Percentiles rank a stretch among this genome's conserved stretches.
Evolutionary conservation across 2,113 vertebrate genomes (phyloP).

Genomic region (Corythornis madagascariensis): DNA sequence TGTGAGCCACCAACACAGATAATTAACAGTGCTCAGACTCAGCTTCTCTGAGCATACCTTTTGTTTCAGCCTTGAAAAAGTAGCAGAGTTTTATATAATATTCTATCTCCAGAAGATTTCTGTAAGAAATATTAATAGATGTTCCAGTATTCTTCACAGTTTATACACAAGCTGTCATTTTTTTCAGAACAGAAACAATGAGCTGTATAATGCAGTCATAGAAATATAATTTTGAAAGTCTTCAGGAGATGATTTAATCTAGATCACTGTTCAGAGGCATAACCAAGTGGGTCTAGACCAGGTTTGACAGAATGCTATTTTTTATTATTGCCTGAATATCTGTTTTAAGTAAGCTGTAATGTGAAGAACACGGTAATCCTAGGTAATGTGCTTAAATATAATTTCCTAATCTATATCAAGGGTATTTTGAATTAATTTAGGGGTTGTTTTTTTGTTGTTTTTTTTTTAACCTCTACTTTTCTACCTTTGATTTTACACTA

Average conservation of each 20-base stretch:
- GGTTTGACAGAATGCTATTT: not conserved
- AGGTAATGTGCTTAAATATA: not conserved
- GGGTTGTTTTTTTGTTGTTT: not conserved
- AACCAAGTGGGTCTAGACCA: not conserved
- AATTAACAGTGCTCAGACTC: conserved; percentile 1
- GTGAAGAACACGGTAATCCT: not conserved
- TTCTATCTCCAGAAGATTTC: not conserved
- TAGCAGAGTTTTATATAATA: not conserved
- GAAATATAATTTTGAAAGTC: not conserved
- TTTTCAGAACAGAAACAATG: not conserved
- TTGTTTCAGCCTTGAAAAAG: not conserved
- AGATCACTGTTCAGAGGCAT: not conserved
- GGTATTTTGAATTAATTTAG: not conserved
- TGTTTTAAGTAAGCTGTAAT: not conserved
- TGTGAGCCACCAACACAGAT: not conserved
- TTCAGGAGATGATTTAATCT: not conserved
- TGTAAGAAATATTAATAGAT: conserved; percentile 2
- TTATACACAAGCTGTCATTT: not conserved
- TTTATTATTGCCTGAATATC: not conserved
- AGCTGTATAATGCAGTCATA: not conserved
- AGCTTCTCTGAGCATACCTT: not conserved
- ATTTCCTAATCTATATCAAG: not conserved
- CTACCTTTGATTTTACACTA: not conserved
- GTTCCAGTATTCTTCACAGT: not conserved
- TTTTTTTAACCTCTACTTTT: not conserved